phyloP scores from a whole-genome alignment of 2,113 vertebrate genomes.

The Gymnorhina tibicen region DNA sequence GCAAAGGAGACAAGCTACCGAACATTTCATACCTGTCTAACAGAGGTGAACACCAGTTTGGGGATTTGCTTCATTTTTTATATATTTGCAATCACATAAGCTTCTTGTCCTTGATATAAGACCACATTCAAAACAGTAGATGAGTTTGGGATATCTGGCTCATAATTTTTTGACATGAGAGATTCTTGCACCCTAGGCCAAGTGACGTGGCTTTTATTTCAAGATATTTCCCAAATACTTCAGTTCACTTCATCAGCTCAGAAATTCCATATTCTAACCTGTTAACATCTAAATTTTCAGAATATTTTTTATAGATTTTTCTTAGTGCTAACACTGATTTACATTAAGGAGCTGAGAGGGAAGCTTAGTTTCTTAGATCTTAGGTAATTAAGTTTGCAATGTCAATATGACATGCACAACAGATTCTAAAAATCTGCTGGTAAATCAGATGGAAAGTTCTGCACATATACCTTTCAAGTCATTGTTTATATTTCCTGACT shows the following conservation, averaged over 20 bases:
- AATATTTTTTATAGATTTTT: neutral
- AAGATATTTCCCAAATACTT: neutral
- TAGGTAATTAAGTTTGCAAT: slow-evolving; percentile 37
- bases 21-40: neutral
- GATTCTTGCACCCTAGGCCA: neutral
- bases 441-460: slow-evolving; percentile 35
- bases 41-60: neutral
- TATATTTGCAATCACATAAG: neutral
- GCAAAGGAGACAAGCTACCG: neutral
- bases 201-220: neutral
- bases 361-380: slow-evolving; percentile 1
- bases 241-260: neutral
- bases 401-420: slow-evolving; percentile 30
- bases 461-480: slow-evolving; percentile 19
- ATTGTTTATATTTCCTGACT: slow-evolving; percentile 47
- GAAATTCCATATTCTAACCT: neutral
- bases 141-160: neutral
- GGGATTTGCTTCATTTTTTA: neutral
- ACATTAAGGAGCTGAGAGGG: neutral
- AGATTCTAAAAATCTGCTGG: slow-evolving; percentile 27
- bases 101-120: neutral
- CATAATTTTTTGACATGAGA: neutral
- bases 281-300: neutral
- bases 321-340: neutral
- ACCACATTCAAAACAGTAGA: neutral